Percentiles rank a stretch among this genome's conserved stretches.
phyloP scores from a whole-genome alignment of 2,888 invertebrate genomes.

The Sminthurinus aureus region DNA sequence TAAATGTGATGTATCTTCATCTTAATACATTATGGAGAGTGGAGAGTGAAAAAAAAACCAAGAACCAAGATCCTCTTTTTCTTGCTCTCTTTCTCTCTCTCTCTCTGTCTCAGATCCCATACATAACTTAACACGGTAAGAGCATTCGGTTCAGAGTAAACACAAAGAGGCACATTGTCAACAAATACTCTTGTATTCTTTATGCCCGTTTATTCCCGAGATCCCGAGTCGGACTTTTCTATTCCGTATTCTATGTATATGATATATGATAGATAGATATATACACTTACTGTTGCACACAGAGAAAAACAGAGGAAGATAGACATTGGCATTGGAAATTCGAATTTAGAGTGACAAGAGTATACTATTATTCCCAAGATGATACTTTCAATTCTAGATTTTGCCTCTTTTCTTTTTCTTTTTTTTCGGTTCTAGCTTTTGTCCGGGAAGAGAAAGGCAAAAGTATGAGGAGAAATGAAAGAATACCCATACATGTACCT shows the following conservation, averaged over 20 bases:
- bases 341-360: conserved; percentile 10
- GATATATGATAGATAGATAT: not conserved
- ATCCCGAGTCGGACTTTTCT: no score
- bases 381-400: conserved; percentile 16
- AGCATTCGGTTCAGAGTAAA: not conserved
- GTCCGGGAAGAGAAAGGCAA: no score
- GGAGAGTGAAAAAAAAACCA: no score
- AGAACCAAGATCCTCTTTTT: no score
- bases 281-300: not conserved
- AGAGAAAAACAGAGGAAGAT: not conserved
- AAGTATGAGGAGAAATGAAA: no score
- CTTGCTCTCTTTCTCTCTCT: no score
- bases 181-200: not conserved
- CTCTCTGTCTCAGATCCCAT: not conserved
- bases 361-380: conserved; percentile 14
- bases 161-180: conserved; percentile 7
- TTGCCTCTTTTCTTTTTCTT: not conserved
- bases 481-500: no score
- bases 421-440: no score
- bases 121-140: not conserved
- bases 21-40: conserved; percentile 18
- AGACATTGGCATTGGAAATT: conserved; percentile 1
- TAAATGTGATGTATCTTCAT: conserved; percentile 15
- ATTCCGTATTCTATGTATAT: no score
- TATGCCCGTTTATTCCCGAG: not conserved